Evolutionary conservation across 2,888 invertebrate species (phyloP).

Genomic region (Clunio marinus): DNA sequence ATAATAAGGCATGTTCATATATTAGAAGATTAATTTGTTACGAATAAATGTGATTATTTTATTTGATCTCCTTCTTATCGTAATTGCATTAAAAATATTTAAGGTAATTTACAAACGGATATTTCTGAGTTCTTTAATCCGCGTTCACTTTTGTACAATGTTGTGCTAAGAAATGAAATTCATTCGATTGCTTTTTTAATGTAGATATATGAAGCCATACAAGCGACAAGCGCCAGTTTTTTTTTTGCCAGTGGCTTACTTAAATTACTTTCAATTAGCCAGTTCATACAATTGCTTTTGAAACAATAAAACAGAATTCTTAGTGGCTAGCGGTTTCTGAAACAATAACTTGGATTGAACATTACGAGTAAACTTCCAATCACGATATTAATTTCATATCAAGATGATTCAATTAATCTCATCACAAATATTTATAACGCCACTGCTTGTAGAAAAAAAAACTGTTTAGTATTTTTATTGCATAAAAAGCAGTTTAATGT

Average conservation of each 20-base stretch:
- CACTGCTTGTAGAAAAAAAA: neutral
- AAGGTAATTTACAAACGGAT: neutral
- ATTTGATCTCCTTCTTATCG: neutral
- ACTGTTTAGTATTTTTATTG: slow-evolving; percentile 10
- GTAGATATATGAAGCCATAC: neutral
- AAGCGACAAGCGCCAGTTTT: slow-evolving; percentile 7
- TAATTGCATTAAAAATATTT: slow-evolving; percentile 5
- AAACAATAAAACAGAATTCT: too few relatives aligned
- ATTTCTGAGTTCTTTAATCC: neutral
- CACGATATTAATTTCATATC: too few relatives aligned
- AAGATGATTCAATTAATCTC: too few relatives aligned
- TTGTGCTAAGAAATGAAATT: neutral
- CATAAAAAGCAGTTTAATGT: slow-evolving; percentile 3
- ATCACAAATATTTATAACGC: too few relatives aligned
- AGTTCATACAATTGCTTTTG: too few relatives aligned
- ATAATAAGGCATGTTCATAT: neutral
- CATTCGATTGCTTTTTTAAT: neutral
- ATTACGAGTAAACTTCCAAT: too few relatives aligned
- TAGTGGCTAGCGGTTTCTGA: too few relatives aligned
- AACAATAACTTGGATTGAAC: too few relatives aligned
- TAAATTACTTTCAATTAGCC: too few relatives aligned
- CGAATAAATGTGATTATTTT: neutral
- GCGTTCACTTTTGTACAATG: neutral
- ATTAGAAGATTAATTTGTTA: neutral
- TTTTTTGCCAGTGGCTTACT: too few relatives aligned